These are phyloP conservation scores for Chaetodon trifasciatus DNA, from an alignment of 2,797 vertebrate species.

Conservation along the genomic window DNA sequence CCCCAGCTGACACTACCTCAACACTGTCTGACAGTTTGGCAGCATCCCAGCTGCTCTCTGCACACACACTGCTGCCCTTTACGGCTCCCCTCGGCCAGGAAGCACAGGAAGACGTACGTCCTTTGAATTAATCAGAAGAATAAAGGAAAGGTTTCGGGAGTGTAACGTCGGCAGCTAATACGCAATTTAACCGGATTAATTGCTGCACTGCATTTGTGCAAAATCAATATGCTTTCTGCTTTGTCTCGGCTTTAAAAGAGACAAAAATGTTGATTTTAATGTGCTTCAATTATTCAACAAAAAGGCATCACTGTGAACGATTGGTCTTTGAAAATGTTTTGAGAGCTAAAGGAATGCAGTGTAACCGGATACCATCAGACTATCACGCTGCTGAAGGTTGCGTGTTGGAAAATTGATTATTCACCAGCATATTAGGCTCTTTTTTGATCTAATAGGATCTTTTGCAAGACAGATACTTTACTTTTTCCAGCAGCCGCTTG, in stretches of 20 bases:
- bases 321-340: background rate
- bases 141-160: background rate
- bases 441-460: background rate
- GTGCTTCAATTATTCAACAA: conserved; percentile 1
- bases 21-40: conserved; percentile 61
- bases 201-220: background rate
- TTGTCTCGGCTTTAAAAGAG: background rate
- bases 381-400: background rate
- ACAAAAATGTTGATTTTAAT: background rate
- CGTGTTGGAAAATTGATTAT: background rate
- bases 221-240: conserved; percentile 6
- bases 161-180: conserved; percentile 4
- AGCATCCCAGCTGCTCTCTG: conserved; percentile 55
- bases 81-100: conserved; percentile 37
- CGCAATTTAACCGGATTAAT: background rate
- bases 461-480: background rate
- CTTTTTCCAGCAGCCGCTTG: background rate
- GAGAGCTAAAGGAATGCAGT: background rate
- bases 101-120: background rate
- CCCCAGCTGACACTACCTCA: conserved; percentile 56
- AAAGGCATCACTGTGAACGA: background rate
- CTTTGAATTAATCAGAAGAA: conserved; percentile 4
- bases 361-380: background rate
- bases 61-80: conserved; percentile 62
- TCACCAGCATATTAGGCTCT: background rate